Percentiles rank a stretch among this genome's conserved stretches.
These are phyloP conservation scores for Drosophila pectinifera DNA, from an alignment of 1,140 invertebrate genomes.

Conservation along the genomic window DNA sequence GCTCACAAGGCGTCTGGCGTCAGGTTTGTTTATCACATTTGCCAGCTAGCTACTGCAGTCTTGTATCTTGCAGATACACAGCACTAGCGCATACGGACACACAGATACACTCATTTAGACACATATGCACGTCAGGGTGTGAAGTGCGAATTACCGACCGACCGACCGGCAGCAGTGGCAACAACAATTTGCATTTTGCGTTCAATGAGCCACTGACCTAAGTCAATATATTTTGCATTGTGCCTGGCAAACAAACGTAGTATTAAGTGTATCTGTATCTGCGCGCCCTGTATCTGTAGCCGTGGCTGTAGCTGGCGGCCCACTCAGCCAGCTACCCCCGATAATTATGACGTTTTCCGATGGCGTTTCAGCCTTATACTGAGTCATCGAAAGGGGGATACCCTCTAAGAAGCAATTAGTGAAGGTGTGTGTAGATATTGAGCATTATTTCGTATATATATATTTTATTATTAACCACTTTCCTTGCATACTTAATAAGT, in stretches of 20 bases:
- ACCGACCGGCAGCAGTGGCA: conserved; percentile 55
- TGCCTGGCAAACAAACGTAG: conserved; percentile 53
- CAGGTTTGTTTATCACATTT: conserved; percentile 80
- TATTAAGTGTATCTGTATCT: conserved; percentile 55
- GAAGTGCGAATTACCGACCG: conserved; percentile 76
- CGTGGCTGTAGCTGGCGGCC: conserved; percentile 44
- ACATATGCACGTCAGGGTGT: conserved; percentile 46
- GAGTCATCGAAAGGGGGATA: conserved; percentile 20
- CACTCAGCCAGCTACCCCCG: conserved; percentile 62
- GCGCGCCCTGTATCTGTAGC: conserved; percentile 40
- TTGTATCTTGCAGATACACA: conserved; percentile 72
- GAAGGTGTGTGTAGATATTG: not conserved
- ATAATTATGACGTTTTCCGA: conserved; percentile 76
- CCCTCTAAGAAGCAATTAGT: not conserved
- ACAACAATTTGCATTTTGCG: conserved; percentile 82
- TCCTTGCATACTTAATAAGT: not conserved
- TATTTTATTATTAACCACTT: too few relatives aligned
- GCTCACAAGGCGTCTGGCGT: conserved; percentile 64
- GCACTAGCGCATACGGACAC: conserved; percentile 1
- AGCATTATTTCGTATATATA: not conserved
- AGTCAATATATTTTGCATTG: conserved; percentile 82
- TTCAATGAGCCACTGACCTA: conserved; percentile 84
- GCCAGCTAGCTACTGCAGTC: conserved; percentile 72
- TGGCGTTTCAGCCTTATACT: conserved; percentile 22
- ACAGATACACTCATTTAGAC: conserved; percentile 20